Percentiles rank a stretch among this genome's conserved stretches.
Conservation (phyloP, 2,113 vertebrate genomes). For the Coptodon bakossiorum region DNA sequence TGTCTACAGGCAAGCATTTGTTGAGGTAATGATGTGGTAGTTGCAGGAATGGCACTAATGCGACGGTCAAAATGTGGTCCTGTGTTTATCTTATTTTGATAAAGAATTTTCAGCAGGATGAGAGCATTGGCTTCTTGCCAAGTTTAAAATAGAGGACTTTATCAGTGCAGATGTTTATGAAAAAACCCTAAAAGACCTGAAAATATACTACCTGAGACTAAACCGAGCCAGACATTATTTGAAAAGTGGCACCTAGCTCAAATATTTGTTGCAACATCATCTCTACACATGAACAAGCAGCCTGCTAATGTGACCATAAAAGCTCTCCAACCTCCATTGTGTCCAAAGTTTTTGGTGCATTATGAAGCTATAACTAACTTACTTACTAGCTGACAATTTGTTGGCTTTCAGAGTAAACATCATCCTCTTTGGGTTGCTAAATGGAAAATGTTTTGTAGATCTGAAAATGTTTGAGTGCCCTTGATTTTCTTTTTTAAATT, state of each 20-base stretch:
- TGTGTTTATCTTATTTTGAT: constrained; percentile 15
- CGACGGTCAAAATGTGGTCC: not conserved
- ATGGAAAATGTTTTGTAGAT: not conserved
- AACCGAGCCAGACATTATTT: not conserved
- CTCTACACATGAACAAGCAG: not conserved
- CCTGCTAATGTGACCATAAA: not conserved
- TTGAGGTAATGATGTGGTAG: constrained; percentile 12
- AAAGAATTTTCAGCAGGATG: not conserved
- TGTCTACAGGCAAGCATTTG: not conserved
- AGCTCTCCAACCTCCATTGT: not conserved
- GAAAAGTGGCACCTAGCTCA: not conserved
- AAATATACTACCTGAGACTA: not conserved
- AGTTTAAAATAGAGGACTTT: not conserved
- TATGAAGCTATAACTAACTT: not conserved
- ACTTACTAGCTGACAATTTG: not conserved
- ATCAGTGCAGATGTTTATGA: not conserved
- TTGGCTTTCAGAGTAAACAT: not conserved
- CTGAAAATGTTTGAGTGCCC: not conserved
- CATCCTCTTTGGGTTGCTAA: not conserved
- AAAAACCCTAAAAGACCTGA: not conserved
- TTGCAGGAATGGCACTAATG: constrained; percentile 28
- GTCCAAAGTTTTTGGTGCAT: not conserved
- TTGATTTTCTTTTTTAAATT: not conserved
- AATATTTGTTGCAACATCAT: not conserved
- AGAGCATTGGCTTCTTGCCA: not conserved